Evolutionary conservation across 2,113 vertebrate species (phyloP).

Genomic region (Oenanthe melanoleuca): DNA sequence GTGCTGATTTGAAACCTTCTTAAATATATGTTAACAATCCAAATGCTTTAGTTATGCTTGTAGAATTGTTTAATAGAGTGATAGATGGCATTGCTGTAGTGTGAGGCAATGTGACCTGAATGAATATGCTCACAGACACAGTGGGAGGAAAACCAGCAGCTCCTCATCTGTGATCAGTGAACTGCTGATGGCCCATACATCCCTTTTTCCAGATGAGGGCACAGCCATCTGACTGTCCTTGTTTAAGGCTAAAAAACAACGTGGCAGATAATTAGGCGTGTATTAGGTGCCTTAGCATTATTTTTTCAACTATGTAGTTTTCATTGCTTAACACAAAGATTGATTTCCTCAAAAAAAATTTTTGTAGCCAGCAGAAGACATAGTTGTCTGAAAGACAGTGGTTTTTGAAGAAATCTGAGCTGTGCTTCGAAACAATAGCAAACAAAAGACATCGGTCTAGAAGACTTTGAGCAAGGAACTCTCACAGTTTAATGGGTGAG

Average conservation of each 20-base stretch:
- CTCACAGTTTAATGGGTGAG: background rate
- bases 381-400: background rate
- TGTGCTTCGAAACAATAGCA: background rate
- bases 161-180: background rate
- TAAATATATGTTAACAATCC: constrained; percentile 55
- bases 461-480: background rate
- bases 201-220: rapidly evolving
- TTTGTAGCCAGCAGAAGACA: rapidly evolving
- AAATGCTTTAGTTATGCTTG: constrained; percentile 42
- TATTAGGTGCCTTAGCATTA: background rate
- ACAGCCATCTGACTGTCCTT: background rate
- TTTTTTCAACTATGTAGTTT: background rate
- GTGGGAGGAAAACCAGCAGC: background rate
- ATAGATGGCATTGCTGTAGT: background rate
- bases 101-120: background rate
- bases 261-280: background rate
- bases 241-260: background rate
- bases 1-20: constrained; percentile 56
- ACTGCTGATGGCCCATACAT: too few species aligned
- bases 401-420: background rate
- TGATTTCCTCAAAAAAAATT: background rate
- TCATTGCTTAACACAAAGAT: background rate
- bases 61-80: constrained; percentile 16
- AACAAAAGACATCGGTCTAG: rapidly evolving
- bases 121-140: background rate